phyloP scores from a whole-genome alignment of 2,888 invertebrate species.

The Xylophagus ater region DNA sequence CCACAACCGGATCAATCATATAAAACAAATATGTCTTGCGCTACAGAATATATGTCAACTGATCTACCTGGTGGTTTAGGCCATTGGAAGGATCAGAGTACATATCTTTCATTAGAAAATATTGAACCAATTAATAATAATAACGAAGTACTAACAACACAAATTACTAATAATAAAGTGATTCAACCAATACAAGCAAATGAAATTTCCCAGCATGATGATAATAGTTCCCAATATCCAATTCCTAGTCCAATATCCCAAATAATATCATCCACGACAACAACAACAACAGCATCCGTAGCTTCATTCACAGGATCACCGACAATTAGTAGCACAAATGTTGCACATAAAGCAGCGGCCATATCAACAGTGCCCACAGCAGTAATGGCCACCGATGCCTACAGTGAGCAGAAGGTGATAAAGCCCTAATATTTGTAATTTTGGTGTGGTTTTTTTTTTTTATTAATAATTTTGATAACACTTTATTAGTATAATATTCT shows the following conservation, averaged over 20 bases:
- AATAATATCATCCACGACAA: constrained; percentile 4
- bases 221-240: not conserved
- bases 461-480: too few relatives aligned
- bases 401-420: not conserved
- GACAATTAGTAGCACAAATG: not conserved
- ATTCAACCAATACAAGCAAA: not conserved
- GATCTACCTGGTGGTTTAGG: constrained; percentile 70
- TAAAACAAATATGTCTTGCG: constrained; percentile 32
- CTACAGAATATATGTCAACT: constrained; percentile 54
- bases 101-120: constrained; percentile 47
- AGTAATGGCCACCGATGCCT: not conserved
- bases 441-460: too few relatives aligned
- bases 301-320: not conserved
- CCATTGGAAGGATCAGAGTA: constrained; percentile 71
- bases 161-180: not conserved
- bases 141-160: not conserved
- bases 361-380: not conserved
- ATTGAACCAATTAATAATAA: not conserved
- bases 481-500: too few relatives aligned
- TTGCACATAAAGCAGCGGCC: too few relatives aligned
- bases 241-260: constrained; percentile 2
- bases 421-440: too few relatives aligned
- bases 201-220: not conserved
- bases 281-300: not conserved
- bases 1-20: constrained; percentile 23